Evolutionary conservation across 2,888 invertebrate species (phyloP).

Genomic region (Bugula neritina): DNA sequence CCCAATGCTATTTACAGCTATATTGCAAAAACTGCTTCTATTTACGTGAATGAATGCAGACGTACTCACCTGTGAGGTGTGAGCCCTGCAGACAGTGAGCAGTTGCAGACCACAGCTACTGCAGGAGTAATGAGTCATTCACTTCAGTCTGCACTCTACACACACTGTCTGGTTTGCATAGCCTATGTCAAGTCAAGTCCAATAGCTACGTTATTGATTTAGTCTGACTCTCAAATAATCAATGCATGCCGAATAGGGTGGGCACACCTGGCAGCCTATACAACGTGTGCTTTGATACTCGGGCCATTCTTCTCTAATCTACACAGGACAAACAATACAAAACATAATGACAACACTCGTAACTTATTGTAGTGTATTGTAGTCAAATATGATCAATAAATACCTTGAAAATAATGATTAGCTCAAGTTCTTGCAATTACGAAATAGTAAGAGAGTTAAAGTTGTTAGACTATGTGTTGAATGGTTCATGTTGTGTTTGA

Average conservation of each 20-base stretch:
- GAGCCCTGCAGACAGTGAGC: background rate
- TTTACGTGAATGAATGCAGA: too few species aligned
- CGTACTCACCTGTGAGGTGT: background rate
- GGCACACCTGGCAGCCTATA: background rate
- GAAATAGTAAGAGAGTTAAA: too few species aligned
- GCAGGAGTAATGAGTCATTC: too few species aligned
- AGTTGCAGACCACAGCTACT: too few species aligned
- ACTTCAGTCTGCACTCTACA: too few species aligned
- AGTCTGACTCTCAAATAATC: background rate
- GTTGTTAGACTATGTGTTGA: too few species aligned
- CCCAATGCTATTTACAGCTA: too few species aligned
- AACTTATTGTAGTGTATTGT: background rate
- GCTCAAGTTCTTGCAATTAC: background rate
- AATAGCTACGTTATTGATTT: background rate
- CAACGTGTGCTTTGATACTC: background rate
- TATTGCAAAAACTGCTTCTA: too few species aligned
- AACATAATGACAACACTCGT: background rate
- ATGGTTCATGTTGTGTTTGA: too few species aligned
- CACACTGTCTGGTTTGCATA: too few species aligned
- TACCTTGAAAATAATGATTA: background rate
- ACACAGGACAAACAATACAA: background rate
- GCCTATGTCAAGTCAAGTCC: background rate
- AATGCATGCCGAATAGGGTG: background rate
- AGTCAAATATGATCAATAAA: background rate
- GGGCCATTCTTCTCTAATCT: background rate